Base-by-base conservation (phyloP, 2,888 invertebrate genomes). In the Hermaeophaga mercurialis region DNA sequence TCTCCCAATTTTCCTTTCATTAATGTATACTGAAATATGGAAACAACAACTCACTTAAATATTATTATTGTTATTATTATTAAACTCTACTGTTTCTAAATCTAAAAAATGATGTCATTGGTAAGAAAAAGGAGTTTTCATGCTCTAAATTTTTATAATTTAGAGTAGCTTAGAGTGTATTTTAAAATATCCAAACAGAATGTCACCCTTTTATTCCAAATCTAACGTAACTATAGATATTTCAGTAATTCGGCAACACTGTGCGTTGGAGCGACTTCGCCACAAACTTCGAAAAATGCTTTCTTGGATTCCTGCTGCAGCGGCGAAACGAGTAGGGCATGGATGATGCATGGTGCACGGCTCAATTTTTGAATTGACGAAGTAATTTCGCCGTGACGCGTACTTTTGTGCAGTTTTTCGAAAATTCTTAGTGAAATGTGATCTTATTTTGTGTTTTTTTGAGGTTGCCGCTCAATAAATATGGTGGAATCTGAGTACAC, bases 401-500 rank as follows among this genome's bases (percentile, higher is more conserved):
- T 33, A 7, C 11, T 1, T 33, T 9, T 4, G 36, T 33, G 46
- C 8, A 31, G 43, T 48, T 56, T 28, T 50, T 48, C 45, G 19
- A 14, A 43, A 50, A 54, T 46, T 24, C 48, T 56, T n/a, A 45
- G 64, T 66, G 65, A 64, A 54, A 65, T 67, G 67, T 69, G 66
- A 67, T 56, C 52, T 54, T 58, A 43, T 52, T 54, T 38, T n/a
- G 56, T 54, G 63, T 26, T 44, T 48, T 26, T 36, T 49, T 49
- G 38, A 49, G 49, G 43, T 54, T 61, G 58, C 55, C 52, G 57
- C 52, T 46, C 19, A 15, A 12, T 50, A 61, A 73, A 73, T 71
- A 75, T 75, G 75, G 72, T 70, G 61, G 73, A 73, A 59, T 62
- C 67, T 56, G 71, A 66, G 62, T 62, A 62, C 58, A 71, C 67